Evolutionary conservation across 2,113 vertebrate genomes (phyloP).

Genomic region (Chloroceryle aenea): DNA sequence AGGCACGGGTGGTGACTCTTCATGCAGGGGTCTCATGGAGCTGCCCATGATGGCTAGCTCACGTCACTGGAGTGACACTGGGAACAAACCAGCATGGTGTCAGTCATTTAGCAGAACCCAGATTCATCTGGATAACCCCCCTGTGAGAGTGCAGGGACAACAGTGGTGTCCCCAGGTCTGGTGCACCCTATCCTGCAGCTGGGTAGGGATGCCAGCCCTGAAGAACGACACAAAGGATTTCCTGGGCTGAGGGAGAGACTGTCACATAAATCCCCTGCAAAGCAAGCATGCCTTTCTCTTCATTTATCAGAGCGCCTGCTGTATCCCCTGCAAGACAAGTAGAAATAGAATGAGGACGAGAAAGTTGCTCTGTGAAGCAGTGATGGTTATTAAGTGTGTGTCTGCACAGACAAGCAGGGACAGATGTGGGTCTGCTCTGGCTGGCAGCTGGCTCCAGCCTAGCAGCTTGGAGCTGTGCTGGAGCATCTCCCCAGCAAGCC

Average conservation of each 20-base stretch:
- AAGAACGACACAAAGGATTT: background rate
- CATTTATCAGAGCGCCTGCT: background rate
- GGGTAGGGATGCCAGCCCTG: background rate
- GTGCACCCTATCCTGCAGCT: background rate
- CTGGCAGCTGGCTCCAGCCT: background rate
- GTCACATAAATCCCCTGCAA: constrained; percentile 12
- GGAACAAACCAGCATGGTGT: background rate
- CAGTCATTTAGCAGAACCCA: background rate
- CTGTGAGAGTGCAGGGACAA: fast-evolving
- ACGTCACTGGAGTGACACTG: background rate
- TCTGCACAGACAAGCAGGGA: background rate
- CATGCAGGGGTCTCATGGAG: background rate
- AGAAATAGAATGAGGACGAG: background rate
- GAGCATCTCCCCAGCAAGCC: background rate
- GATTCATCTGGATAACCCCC: background rate
- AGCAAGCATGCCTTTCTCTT: background rate
- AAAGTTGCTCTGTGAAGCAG: background rate
- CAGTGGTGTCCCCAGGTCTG: fast-evolving
- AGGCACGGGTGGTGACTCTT: fast-evolving
- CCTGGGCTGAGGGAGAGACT: background rate
- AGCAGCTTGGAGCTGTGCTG: background rate
- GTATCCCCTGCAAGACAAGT: background rate
- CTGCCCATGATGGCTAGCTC: background rate
- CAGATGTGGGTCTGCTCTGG: background rate
- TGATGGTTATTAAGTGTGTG: background rate